Evolutionary conservation across 1,140 invertebrate genomes (phyloP), one percentile per base, ranked within the genome.

Genomic region (Arion vulgaris): DNA sequence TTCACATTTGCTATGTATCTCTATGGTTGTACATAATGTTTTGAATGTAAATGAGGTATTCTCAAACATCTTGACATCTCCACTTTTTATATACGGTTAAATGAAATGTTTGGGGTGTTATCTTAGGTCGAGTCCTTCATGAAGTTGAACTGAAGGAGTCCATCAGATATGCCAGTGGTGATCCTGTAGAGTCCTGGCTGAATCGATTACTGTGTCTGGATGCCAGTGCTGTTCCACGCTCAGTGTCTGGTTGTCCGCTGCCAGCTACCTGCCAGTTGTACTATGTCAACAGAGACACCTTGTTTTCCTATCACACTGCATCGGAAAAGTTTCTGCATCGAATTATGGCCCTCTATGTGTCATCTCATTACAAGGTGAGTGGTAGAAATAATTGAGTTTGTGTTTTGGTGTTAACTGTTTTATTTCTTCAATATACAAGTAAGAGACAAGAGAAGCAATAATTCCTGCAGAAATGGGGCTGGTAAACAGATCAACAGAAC

Each of bases 251-350:
- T 28, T 97, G 96, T 87, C 98, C 98, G 57, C 94, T 96, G 2
- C 97, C 97, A 0, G 94, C 96, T 68, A 92, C 94, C 28, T 99
- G 99, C 92, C 96, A 99, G 84, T 94, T 99, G 17, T 98, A 93
- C 85, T 94, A 94, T 85, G 92, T 95, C 7, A 94, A 94, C 88
- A 93, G 98, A 83, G 98, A 99, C 90, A 98, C 98, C 0, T 92
- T 99, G 23, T 99, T 99, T 93, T 99, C 97, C 79, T 99, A 98
- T 91, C 97, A 99, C 89, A 96, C 96, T 92, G 97, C 97, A 0
- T 98, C 98, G 0, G 99, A 99, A 93, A 93, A 95, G 1, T 99
- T 99, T 92, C 93, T 99, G 9, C 97, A 99, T 89, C 93, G 96
- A 87, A 88, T 99, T 0, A 96, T 99, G 82, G 95, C 96, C 49